Evolutionary conservation across 2,888 invertebrate genomes (phyloP).

Genomic region (Drosophila mettleri): DNA sequence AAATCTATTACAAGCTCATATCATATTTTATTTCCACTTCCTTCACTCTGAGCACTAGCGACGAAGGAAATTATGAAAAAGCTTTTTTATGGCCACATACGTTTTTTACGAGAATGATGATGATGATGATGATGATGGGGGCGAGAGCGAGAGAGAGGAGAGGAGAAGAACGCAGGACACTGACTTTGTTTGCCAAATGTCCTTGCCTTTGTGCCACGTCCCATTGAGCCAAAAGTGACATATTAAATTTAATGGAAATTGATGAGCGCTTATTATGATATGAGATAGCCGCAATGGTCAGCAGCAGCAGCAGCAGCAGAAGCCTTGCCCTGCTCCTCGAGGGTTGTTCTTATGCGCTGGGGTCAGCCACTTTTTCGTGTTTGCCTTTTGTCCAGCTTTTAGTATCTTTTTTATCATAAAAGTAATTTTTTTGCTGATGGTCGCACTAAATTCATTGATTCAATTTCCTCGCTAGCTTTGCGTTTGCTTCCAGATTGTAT

Average conservation of each 20-base stretch:
- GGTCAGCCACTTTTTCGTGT: constrained; percentile 42
- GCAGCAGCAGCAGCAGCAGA: constrained; percentile 4
- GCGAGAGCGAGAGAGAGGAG: constrained; percentile 34
- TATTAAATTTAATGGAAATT: constrained; percentile 85
- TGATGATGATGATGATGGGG: constrained; percentile 59
- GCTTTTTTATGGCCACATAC: constrained; percentile 81
- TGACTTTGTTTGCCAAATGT: constrained; percentile 34
- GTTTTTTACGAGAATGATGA: constrained; percentile 72
- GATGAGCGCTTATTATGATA: constrained; percentile 84
- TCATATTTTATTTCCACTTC: constrained; percentile 77
- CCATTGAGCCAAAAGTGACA: constrained; percentile 75
- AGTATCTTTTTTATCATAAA: constrained; percentile 72
- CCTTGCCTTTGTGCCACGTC: constrained; percentile 38
- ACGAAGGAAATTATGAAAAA: constrained; percentile 82
- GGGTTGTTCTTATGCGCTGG: constrained; percentile 40
- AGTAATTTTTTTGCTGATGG: constrained; percentile 77
- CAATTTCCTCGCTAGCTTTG: constrained; percentile 69
- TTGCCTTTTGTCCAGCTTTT: constrained; percentile 33
- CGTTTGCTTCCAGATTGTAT: constrained; percentile 53
- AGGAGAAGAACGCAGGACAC: constrained; percentile 13
- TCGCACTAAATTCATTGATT: constrained; percentile 78
- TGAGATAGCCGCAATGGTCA: constrained; percentile 68
- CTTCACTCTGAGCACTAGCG: constrained; percentile 34
- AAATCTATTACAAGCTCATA: constrained; percentile 82
- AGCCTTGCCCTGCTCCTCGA: constrained; percentile 19